Conservation (phyloP, 64 coral and sea anemone species). For the Montipora efflorescens region DNA sequence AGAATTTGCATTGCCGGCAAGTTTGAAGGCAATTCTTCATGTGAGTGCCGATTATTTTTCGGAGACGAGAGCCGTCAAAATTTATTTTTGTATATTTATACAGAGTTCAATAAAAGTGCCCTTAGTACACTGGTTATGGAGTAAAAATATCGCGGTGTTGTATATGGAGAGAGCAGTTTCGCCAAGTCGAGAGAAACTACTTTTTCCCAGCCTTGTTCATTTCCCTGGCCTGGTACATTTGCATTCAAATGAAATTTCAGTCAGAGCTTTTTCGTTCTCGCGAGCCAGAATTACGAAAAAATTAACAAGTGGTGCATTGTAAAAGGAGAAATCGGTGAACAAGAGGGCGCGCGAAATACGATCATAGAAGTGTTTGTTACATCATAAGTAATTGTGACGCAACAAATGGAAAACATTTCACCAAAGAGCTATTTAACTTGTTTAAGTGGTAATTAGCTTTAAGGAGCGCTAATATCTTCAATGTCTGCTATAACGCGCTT, state of each 20-base stretch:
- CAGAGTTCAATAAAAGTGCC: background rate
- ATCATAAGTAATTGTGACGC: background rate
- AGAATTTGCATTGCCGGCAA: too few relatives aligned
- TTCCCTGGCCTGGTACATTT: too few relatives aligned
- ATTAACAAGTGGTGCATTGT: too few relatives aligned
- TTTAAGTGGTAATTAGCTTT: background rate
- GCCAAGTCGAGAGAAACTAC: too few relatives aligned
- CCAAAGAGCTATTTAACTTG: background rate
- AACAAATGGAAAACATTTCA: conserved; percentile 5
- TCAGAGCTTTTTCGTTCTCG: too few relatives aligned
- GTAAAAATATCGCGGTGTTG: background rate
- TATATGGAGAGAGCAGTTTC: background rate
- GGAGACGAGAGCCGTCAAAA: background rate
- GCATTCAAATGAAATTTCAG: too few relatives aligned
- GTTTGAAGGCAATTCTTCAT: too few relatives aligned
- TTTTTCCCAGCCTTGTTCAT: too few relatives aligned
- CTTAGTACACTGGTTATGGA: background rate
- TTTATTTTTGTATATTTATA: background rate
- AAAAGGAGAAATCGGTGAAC: too few relatives aligned
- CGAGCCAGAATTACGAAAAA: too few relatives aligned
- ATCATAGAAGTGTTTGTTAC: background rate
- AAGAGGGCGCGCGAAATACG: background rate
- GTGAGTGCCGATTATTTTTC: background rate
- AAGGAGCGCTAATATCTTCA: background rate
- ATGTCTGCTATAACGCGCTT: conserved; percentile 56